Base-by-base conservation (phyloP, 2,888 invertebrate genomes). In the Auanema sp. region DNA sequence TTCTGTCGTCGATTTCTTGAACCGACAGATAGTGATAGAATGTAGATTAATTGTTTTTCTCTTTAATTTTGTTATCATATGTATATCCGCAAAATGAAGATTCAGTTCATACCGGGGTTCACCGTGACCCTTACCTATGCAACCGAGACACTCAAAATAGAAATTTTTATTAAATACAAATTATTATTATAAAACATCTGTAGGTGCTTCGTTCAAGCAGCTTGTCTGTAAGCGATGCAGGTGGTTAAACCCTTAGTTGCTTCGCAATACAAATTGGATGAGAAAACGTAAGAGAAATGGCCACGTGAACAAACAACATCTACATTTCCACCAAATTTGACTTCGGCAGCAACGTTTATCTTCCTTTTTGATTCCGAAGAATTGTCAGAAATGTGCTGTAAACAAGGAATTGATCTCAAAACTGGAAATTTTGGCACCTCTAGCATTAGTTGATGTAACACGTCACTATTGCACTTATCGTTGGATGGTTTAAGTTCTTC, bases 261-360 rank as follows among this genome's bases (percentile, higher is more conserved):
- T 66, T 76, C 76, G 41, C 76, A 76, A 51, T 64, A 76, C 18
- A 76, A 65, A 62, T 75, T 76, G 8, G 76, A 76, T 10, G 76
- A 72, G 62, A 76, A 76, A 23, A 76, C 74, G 53, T 76, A 76
- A 51, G 76, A 75, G 70, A 81, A 81, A 60, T 80, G 79, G 24
- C 76, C 77, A 44, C 76, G 61, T 3, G 74, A 72, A 63, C 81
- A 81, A 56, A 81, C 69, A 42, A 81, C 81, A 57, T 81, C 81
- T 21, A 81, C 76, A 59, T 69, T 71, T 21, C 77, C 78, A 21
- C 79, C 79, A 55, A 81, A 71, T 33, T 75, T 69, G 1, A 58
- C 66, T 57, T 76, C 76, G 2, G 76, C 76, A 0, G 71, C 71
- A 10, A 49, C 56, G 60, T 75, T 77, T 43, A 80, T 75, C 24